These are phyloP conservation scores for Corynorhinus townsendii DNA, from an alignment of 2,113 vertebrate genomes.

Conservation along the genomic window DNA sequence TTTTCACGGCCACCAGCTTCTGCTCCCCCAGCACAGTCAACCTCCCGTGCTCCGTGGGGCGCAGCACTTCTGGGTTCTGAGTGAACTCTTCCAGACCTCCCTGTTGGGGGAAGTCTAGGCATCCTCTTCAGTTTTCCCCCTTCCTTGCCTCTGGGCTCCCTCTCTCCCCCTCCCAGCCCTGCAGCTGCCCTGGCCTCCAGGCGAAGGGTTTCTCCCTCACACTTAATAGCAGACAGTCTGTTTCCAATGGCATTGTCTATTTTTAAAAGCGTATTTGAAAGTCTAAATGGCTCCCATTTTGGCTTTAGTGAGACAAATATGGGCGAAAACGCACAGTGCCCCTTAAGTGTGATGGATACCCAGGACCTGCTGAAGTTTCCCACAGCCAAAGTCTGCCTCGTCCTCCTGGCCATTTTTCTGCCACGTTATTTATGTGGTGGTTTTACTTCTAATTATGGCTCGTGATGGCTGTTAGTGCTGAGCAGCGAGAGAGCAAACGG, in stretches of 20 bases:
- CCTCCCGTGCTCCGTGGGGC: rapidly evolving
- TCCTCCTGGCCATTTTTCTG: slow-evolving; percentile 59
- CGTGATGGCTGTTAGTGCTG: slow-evolving; percentile 48
- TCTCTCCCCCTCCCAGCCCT: neutral
- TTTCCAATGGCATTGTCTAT: slow-evolving; percentile 25
- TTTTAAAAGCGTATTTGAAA: slow-evolving; percentile 65
- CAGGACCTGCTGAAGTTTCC: slow-evolving; percentile 41
- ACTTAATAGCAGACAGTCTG: slow-evolving; percentile 42
- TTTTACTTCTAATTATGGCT: slow-evolving; percentile 73
- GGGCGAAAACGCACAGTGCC: slow-evolving; percentile 38
- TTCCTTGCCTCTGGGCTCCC: neutral
- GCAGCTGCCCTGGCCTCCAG: neutral
- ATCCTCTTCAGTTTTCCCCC: neutral
- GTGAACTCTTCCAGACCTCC: neutral
- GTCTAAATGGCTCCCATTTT: slow-evolving; percentile 55
- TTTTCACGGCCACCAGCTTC: neutral
- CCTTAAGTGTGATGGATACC: slow-evolving; percentile 61
- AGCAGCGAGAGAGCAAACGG: slow-evolving; percentile 55
- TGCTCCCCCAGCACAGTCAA: rapidly evolving
- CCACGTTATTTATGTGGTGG: slow-evolving; percentile 64
- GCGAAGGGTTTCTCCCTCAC: slow-evolving; percentile 34
- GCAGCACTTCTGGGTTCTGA: neutral
- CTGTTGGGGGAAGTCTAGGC: rapidly evolving
- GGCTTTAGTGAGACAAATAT: slow-evolving; percentile 65
- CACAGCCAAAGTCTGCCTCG: slow-evolving; percentile 39